These are phyloP conservation scores for Chrysina gloriosa DNA, from an alignment of 2,888 invertebrate genomes.

Conservation along the genomic window DNA sequence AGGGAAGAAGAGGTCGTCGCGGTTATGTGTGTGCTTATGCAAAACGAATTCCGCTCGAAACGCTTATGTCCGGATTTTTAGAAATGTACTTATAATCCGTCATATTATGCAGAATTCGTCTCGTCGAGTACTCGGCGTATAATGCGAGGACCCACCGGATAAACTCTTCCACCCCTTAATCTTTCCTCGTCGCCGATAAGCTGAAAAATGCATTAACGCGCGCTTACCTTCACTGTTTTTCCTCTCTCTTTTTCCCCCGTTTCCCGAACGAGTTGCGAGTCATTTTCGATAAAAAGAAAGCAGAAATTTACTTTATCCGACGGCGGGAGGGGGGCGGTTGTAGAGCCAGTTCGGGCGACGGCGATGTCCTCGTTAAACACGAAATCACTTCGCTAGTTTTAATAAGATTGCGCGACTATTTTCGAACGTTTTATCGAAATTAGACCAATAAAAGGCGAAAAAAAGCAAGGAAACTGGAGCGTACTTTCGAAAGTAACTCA, in stretches of 20 bases:
- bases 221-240: constrained; percentile 19
- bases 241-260: not conserved
- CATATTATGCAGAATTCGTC: constrained; percentile 56
- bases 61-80: constrained; percentile 58
- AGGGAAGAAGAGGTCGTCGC: constrained; percentile 52
- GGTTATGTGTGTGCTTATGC: constrained; percentile 58
- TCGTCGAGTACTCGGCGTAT: constrained; percentile 15
- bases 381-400: not conserved
- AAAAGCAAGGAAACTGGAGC: too few species aligned
- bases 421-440: not conserved
- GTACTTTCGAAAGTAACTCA: too few species aligned
- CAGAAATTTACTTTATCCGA: not conserved
- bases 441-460: too few species aligned
- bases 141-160: not conserved
- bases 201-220: constrained; percentile 26
- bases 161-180: not conserved
- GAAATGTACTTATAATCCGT: constrained; percentile 60
- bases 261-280: not conserved
- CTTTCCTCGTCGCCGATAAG: constrained; percentile 6
- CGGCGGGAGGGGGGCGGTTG: not conserved
- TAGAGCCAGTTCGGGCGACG: not conserved
- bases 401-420: constrained; percentile 14
- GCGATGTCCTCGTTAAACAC: not conserved
- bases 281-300: not conserved
- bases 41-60: constrained; percentile 56